Conservation (phyloP, 2,888 invertebrate species). For the Hypolimnas misippus region DNA sequence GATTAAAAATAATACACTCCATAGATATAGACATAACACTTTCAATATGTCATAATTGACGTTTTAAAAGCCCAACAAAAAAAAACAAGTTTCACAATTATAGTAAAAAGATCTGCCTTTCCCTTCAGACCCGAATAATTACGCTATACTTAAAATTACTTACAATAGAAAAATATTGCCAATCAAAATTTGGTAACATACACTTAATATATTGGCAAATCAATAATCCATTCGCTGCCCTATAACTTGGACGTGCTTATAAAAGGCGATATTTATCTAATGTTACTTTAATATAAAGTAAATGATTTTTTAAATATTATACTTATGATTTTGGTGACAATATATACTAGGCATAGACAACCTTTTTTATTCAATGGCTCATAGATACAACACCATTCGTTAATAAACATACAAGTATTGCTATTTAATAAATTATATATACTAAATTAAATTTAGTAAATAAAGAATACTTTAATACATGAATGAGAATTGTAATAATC, state of each 20-base stretch:
- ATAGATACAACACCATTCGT: constrained; percentile 1
- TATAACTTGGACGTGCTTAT: constrained; percentile 67
- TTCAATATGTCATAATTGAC: not conserved
- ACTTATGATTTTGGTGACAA: constrained; percentile 36
- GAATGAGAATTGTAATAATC: not conserved
- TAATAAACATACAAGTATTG: not conserved
- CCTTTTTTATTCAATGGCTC: constrained; percentile 5
- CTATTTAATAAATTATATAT: not conserved
- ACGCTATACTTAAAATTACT: constrained; percentile 47
- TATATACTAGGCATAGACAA: constrained; percentile 15
- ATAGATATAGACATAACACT: not conserved
- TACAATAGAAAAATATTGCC: constrained; percentile 53
- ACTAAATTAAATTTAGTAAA: not conserved
- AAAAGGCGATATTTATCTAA: constrained; percentile 70
- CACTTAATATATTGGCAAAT: constrained; percentile 55
- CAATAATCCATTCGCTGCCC: constrained; percentile 61
- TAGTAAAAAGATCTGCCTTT: constrained; percentile 40
- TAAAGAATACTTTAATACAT: no score
- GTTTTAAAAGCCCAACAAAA: not conserved
- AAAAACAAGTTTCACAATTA: not conserved
- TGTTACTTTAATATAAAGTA: constrained; percentile 75
- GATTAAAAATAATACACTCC: no score
- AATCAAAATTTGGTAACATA: constrained; percentile 53
- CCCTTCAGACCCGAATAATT: constrained; percentile 37
- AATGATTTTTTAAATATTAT: constrained; percentile 39